A percentile compares a stretch with the other conserved stretches of the same genome.
Evolutionary conservation across 2,113 vertebrate genomes (phyloP).

Genomic region (Tauraco erythrolophus): DNA sequence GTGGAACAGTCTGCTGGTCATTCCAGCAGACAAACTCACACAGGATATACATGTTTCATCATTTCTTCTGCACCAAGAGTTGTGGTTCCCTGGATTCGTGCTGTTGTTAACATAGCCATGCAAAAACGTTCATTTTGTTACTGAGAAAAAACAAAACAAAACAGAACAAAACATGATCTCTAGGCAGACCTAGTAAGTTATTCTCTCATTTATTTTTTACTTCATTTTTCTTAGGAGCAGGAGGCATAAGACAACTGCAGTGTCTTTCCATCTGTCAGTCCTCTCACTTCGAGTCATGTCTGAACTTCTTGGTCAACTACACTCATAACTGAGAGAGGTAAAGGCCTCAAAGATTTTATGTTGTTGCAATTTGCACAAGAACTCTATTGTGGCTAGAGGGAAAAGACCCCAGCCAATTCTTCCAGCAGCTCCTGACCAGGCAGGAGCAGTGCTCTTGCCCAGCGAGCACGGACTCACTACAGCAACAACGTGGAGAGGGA

Average conservation of each 20-base stretch:
- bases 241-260: not conserved
- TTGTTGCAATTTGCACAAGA: not conserved
- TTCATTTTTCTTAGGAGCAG: not conserved
- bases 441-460: not conserved
- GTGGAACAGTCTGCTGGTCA: not conserved
- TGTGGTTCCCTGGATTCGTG: not conserved
- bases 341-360: not conserved
- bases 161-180: not conserved
- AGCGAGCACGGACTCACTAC: not conserved
- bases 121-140: not conserved
- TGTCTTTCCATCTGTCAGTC: not conserved
- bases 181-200: not conserved
- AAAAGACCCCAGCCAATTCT: not conserved
- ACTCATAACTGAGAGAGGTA: not conserved
- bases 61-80: not conserved
- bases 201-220: not conserved
- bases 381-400: not conserved
- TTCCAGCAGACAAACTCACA: not conserved
- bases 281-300: not conserved
- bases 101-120: not conserved
- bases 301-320: not conserved
- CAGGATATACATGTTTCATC: not conserved
- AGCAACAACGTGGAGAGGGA: rapidly evolving
- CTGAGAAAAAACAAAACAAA: not conserved
- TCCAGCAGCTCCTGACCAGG: not conserved